A percentile compares a stretch with the other conserved stretches of the same genome.
These are phyloP conservation scores for Hycleus phaleratus DNA, from an alignment of 1,140 invertebrate genomes.

Conservation along the genomic window DNA sequence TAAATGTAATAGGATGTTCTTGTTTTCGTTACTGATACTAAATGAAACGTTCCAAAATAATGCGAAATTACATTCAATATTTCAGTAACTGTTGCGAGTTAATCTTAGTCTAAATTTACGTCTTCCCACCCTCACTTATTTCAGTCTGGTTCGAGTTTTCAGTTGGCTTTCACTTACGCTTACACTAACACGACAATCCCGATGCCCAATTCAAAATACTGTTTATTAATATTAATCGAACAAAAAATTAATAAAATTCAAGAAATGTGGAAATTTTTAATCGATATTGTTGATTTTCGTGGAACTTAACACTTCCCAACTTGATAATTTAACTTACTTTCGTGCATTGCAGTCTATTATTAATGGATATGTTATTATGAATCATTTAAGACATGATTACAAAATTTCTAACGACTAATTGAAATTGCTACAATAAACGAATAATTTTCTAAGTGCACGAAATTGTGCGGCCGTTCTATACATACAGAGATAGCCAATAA, in stretches of 20 bases:
- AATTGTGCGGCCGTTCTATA: no score
- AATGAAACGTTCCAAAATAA: conserved; percentile 19
- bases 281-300: not conserved
- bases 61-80: conserved; percentile 24
- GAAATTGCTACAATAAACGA: not conserved
- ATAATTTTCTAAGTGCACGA: no score
- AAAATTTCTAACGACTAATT: not conserved
- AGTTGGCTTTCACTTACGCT: conserved; percentile 7
- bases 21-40: conserved; percentile 14
- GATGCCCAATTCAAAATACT: no score
- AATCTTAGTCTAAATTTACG: conserved; percentile 23
- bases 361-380: not conserved
- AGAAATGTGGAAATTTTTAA: not conserved
- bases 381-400: not conserved
- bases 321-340: not conserved
- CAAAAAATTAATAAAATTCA: no score
- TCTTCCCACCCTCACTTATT: conserved; percentile 21
- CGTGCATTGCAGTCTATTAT: not conserved
- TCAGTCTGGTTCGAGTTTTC: conserved; percentile 12
- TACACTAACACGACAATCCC: not conserved
- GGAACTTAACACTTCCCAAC: not conserved
- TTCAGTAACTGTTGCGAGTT: conserved; percentile 23
- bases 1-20: not conserved
- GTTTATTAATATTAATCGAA: no score
- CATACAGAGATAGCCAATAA: no score